phyloP scores from a whole-genome alignment of 35 echinoderm and acorn worm genomes.

The Apostichopus californicus region DNA sequence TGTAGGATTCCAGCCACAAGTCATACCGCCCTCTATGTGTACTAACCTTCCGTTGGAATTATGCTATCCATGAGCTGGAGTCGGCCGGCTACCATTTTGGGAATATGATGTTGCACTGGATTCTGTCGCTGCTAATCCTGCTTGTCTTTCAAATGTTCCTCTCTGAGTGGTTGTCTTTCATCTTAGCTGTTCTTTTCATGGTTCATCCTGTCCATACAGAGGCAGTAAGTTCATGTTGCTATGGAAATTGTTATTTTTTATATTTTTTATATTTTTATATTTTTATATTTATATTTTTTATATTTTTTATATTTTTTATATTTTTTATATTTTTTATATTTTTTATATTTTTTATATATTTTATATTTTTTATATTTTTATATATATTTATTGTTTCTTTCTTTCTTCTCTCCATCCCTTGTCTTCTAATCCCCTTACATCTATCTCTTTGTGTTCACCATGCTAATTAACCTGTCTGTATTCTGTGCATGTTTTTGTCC shows the following conservation, averaged over 20 bases:
- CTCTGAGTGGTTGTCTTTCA: constrained; percentile 52
- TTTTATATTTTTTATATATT: too few relatives aligned
- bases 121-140: constrained; percentile 71
- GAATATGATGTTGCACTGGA: constrained; percentile 70
- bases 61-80: constrained; percentile 66
- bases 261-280: too few relatives aligned
- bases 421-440: too few relatives aligned
- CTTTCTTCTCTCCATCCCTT: too few relatives aligned
- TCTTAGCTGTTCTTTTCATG: constrained; percentile 72
- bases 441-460: too few relatives aligned
- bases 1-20: constrained; percentile 84
- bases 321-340: too few relatives aligned
- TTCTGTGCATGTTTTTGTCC: too few relatives aligned
- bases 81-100: constrained; percentile 72
- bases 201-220: constrained; percentile 91
- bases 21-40: constrained; percentile 87
- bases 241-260: not conserved
- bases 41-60: constrained; percentile 83
- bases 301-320: too few relatives aligned
- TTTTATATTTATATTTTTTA: too few relatives aligned
- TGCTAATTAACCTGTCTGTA: too few relatives aligned
- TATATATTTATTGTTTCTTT: too few relatives aligned
- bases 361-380: too few relatives aligned
- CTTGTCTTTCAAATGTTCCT: constrained; percentile 56
- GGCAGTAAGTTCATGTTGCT: constrained; percentile 66